Base-by-base conservation (phyloP, 2,113 vertebrate species). In the Shinisaurus crocodilurus region DNA sequence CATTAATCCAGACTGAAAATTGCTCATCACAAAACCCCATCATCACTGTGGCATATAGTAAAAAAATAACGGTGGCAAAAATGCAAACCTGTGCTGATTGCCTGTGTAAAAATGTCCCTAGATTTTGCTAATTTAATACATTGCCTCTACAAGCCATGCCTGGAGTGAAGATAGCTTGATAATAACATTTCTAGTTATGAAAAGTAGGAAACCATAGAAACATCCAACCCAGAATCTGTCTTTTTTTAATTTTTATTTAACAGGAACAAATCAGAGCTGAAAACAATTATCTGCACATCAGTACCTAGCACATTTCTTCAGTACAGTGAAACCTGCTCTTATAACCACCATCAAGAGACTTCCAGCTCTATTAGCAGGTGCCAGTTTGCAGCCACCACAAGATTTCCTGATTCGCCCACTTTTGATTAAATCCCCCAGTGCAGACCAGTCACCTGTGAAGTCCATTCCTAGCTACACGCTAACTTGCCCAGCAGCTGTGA, bases 311-410 rank as follows among this genome's bases (percentile, higher is more conserved):
- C 72, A 90, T 37, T 90, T 82, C 74, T 90, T 91, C 70, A 80
- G 43, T 80, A 88, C 45, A 89, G 65, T 37, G 83, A 70, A 90
- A 84, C 16, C 15, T 75, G 69, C 70, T 65, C 74, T 91, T 93
- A n/a, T 77, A 87, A 43, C 20, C 79, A 87, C 27, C 69, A 83
- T 0, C 72, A 87, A 92, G 88, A 70, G 88, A 45, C 77, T 95
- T 85, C 63, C 91, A 90, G 40, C 86, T 94, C 65, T 57, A 94
- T 94, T 87, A 92, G 45, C 85, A 93, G 60, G 1, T 87, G 75
- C 69, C 67, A 90, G 74, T 89, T 69, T 85, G 67, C 20, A 20
- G 43, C 72, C 63, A 81, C 0, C 6, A 23, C 3, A 9, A 0
- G 0, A 85, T 75, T 87, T 91, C 75, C 89, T 43, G 32, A 93